A percentile compares a stretch with the other conserved stretches of the same genome.
These are phyloP conservation scores for Lumbricus terrestris DNA, from an alignment of 2,888 invertebrate genomes.

Conservation along the genomic window DNA sequence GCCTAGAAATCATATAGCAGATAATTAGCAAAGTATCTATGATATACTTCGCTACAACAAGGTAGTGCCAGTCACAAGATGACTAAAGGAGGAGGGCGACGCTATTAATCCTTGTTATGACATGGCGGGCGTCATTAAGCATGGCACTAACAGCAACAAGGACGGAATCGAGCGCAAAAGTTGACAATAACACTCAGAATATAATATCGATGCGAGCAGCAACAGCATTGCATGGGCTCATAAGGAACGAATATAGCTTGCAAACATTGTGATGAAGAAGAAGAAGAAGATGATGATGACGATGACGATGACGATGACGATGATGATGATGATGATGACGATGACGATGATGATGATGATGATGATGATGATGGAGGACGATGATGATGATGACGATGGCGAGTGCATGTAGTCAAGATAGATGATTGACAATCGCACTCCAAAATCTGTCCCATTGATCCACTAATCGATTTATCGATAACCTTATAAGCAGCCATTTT, in stretches of 20 bases:
- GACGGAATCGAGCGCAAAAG: not conserved
- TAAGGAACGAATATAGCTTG: not conserved
- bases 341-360: conserved; percentile 19
- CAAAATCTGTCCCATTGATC: not conserved
- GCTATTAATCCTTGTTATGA: too few relatives aligned
- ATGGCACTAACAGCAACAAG: not conserved
- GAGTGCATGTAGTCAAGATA: not conserved
- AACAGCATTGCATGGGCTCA: too few relatives aligned
- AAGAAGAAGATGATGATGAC: conserved; percentile 19
- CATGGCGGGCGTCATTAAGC: too few relatives aligned
- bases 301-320: conserved; percentile 15
- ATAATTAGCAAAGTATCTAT: not conserved
- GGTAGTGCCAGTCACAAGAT: too few relatives aligned
- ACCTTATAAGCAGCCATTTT: not conserved
- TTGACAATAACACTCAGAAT: too few relatives aligned
- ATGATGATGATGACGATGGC: conserved; percentile 19
- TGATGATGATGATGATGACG: conserved; percentile 14
- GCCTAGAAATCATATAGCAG: conserved; percentile 37
- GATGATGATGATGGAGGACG: conserved; percentile 15
- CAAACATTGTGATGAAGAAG: conserved; percentile 8
- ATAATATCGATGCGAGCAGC: too few relatives aligned
- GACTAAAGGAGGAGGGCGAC: too few relatives aligned
- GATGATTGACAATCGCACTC: not conserved
- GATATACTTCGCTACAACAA: too few relatives aligned
- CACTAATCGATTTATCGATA: not conserved